Evolutionary conservation across 2,888 invertebrate genomes (phyloP).

Genomic region (Cataglyphis albicans): DNA sequence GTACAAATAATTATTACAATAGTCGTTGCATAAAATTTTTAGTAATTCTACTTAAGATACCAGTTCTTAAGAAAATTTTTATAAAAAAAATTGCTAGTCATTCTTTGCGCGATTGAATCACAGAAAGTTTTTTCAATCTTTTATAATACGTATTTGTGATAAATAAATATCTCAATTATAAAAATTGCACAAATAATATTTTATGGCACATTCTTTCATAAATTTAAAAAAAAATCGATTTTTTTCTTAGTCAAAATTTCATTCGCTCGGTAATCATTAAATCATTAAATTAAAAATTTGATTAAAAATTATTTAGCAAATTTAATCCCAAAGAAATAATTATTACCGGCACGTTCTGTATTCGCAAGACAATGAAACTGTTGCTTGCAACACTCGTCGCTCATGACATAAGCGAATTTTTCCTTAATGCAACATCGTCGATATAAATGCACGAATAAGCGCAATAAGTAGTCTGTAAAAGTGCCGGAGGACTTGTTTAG

Average conservation of each 20-base stretch:
- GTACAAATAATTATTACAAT: neutral
- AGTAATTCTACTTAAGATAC: neutral
- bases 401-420: constrained; percentile 2
- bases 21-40: neutral
- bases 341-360: neutral
- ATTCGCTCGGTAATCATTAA: neutral
- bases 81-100: neutral
- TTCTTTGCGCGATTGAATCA: neutral
- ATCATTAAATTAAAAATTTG: neutral
- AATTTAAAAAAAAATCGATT: neutral
- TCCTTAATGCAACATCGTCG: constrained; percentile 11
- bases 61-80: neutral
- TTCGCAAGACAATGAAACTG: neutral
- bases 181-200: neutral
- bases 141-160: neutral
- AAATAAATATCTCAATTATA: neutral
- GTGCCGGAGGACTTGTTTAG: constrained; percentile 16
- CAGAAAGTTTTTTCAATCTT: neutral
- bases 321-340: neutral
- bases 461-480: constrained; percentile 12
- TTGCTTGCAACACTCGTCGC: neutral
- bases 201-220: neutral
- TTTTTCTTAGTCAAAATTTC: neutral
- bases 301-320: neutral
- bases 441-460: neutral